phyloP scores from a whole-genome alignment of 2,797 vertebrate genomes.

The Poecilia velifera region DNA sequence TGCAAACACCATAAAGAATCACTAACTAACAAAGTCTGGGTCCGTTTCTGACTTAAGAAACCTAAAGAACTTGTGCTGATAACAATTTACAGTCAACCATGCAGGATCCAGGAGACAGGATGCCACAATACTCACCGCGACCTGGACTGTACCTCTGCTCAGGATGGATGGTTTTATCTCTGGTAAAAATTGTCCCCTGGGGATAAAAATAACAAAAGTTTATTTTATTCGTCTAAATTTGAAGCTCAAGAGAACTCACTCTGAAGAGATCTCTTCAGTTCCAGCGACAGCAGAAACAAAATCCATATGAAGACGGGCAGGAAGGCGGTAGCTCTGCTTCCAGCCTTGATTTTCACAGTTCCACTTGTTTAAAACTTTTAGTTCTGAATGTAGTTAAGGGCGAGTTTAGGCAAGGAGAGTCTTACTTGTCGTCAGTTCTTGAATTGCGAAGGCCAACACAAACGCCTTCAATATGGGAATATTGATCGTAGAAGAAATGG shows the following conservation, averaged over 20 bases:
- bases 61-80: background rate
- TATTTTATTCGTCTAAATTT: background rate
- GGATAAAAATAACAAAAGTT: constrained; percentile 14
- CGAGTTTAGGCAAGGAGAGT: background rate
- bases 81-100: background rate
- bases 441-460: background rate
- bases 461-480: background rate
- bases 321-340: background rate
- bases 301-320: background rate
- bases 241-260: background rate
- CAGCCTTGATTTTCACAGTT: background rate
- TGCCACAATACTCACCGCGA: constrained; percentile 85
- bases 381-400: background rate
- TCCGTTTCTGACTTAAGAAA: background rate
- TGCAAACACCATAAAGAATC: constrained; percentile 81
- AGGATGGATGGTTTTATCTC: constrained; percentile 83
- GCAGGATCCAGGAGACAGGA: constrained; percentile 26
- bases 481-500: background rate
- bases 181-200: constrained; percentile 86
- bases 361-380: background rate
- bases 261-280: constrained; percentile 18
- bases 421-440: background rate
- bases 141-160: constrained; percentile 86
- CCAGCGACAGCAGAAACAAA: background rate
- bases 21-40: constrained; percentile 61